phyloP scores from a whole-genome alignment of 2,797 vertebrate genomes.

The Rhyacichthys aspro region DNA sequence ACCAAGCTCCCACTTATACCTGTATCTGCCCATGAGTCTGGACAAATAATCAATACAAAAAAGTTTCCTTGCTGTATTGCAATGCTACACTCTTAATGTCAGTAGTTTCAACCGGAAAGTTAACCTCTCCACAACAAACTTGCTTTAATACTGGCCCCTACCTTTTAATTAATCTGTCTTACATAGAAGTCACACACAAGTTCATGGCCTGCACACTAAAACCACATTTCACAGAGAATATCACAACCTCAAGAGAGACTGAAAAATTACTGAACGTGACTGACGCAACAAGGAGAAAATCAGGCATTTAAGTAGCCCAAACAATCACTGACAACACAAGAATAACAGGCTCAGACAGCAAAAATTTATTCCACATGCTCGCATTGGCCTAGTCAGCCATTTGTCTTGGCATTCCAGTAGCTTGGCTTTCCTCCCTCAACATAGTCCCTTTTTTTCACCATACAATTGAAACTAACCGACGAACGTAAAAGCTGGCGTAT shows the following conservation, averaged over 20 bases:
- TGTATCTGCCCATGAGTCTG: slow-evolving; percentile 44
- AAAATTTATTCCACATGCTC: slow-evolving; percentile 82
- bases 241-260: slow-evolving; percentile 58
- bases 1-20: slow-evolving; percentile 51
- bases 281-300: slow-evolving; percentile 78
- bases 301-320: slow-evolving; percentile 77
- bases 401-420: slow-evolving; percentile 82
- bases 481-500: slow-evolving; percentile 75
- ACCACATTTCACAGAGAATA: slow-evolving; percentile 28
- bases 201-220: slow-evolving; percentile 22
- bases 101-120: too few relatives aligned
- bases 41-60: slow-evolving; percentile 8
- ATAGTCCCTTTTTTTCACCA: slow-evolving; percentile 63
- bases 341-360: slow-evolving; percentile 80
- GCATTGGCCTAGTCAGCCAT: slow-evolving; percentile 71
- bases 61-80: too few relatives aligned
- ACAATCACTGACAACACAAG: slow-evolving; percentile 79
- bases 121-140: too few relatives aligned
- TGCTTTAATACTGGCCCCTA: too few relatives aligned
- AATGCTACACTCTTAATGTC: too few relatives aligned
- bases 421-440: slow-evolving; percentile 69
- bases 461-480: slow-evolving; percentile 76
- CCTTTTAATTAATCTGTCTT: too few relatives aligned
- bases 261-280: slow-evolving; percentile 71
- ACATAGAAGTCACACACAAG: too few relatives aligned